These are phyloP conservation scores for Cyphomyrus plagiostoma DNA, from an alignment of 2,113 vertebrate genomes.

Conservation along the genomic window DNA sequence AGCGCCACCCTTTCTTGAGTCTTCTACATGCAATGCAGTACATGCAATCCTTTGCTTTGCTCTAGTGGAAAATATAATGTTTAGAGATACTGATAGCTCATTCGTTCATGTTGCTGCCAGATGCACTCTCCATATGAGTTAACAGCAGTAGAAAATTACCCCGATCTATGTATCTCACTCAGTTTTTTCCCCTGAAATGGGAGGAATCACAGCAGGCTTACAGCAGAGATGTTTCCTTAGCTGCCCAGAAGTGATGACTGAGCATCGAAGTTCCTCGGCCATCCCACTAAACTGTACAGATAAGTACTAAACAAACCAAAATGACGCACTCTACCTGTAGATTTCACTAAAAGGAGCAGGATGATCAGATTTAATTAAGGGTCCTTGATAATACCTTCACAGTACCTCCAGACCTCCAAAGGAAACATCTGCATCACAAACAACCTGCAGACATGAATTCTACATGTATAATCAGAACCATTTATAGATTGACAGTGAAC, in stretches of 20 bases:
- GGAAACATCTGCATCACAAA: neutral
- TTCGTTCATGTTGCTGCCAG: neutral
- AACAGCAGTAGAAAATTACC: neutral
- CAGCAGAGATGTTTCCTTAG: neutral
- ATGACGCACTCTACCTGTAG: neutral
- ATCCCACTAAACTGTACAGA: neutral
- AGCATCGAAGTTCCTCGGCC: neutral
- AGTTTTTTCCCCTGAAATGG: neutral
- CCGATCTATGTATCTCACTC: neutral
- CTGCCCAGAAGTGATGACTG: neutral
- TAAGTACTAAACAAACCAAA: neutral
- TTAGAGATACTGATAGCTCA: neutral
- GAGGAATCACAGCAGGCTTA: neutral
- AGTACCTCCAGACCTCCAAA: neutral
- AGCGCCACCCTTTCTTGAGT: neutral
- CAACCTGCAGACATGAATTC: neutral
- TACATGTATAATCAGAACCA: neutral
- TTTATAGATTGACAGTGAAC: neutral
- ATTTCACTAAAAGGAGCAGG: neutral
- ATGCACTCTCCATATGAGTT: neutral
- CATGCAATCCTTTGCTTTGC: neutral
- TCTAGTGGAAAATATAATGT: neutral
- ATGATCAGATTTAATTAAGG: neutral
- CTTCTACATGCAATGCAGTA: neutral
- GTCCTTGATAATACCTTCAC: neutral